A percentile compares a stretch with the other conserved stretches of the same genome.
Evolutionary conservation across 2,888 invertebrate species (phyloP).

Genomic region (Heterodera filipjevi): DNA sequence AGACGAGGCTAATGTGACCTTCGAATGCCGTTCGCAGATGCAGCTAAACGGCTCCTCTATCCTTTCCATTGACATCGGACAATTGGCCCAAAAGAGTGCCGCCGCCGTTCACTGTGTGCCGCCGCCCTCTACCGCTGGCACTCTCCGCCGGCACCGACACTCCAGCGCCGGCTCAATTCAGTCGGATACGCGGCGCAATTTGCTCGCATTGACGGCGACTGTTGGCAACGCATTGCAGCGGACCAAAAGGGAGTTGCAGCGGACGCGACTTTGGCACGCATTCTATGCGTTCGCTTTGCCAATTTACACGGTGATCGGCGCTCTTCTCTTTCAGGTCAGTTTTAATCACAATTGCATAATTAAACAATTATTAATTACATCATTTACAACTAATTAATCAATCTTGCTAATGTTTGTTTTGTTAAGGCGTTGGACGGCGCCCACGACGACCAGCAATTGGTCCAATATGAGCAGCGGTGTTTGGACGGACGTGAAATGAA

Average conservation of each 20-base stretch:
- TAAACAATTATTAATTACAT: background rate
- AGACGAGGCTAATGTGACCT: background rate
- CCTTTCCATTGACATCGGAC: conserved; percentile 36
- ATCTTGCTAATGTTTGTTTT: background rate
- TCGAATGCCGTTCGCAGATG: conserved; percentile 15
- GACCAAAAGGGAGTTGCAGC: conserved; percentile 47
- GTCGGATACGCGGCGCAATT: conserved; percentile 44
- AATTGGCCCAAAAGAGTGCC: conserved; percentile 33
- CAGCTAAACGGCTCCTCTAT: conserved; percentile 38
- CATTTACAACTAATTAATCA: too few species aligned
- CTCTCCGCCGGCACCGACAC: conserved; percentile 17
- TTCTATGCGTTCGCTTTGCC: conserved; percentile 53
- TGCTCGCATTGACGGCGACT: conserved; percentile 43
- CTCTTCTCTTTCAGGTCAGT: conserved; percentile 50
- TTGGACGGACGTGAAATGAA: conserved; percentile 35
- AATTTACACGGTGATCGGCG: conserved; percentile 56
- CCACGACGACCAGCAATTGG: conserved; percentile 47
- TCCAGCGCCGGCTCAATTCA: conserved; percentile 34
- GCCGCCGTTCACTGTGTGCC: background rate
- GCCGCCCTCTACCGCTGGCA: background rate
- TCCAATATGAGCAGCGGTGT: conserved; percentile 48
- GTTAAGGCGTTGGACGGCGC: conserved; percentile 51
- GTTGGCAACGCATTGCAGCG: conserved; percentile 52
- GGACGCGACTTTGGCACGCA: conserved; percentile 50
- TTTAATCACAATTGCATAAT: background rate